Conservation (phyloP, 2,113 vertebrate species). For the Verasper variegatus region DNA sequence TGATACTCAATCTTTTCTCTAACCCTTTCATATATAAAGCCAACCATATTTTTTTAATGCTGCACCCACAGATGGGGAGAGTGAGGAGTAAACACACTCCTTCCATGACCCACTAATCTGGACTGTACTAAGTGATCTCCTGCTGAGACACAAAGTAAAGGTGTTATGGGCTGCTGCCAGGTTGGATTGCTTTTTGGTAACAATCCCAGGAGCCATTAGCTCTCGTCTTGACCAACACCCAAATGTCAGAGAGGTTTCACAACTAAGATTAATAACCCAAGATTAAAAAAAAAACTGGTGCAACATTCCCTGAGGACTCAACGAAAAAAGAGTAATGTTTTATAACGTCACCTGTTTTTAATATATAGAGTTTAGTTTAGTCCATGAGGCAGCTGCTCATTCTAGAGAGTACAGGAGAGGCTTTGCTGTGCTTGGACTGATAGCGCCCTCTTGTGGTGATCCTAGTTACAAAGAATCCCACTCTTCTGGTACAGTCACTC, state of each 20-base stretch:
- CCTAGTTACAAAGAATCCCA: neutral
- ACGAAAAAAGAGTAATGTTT: neutral
- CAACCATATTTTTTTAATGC: neutral
- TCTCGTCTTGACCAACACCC: constrained; percentile 2
- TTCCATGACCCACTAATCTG: constrained; percentile 9
- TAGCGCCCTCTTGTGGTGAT: constrained; percentile 46
- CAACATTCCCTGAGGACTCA: constrained; percentile 4
- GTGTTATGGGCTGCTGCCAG: neutral
- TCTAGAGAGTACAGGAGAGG: neutral
- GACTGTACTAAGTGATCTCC: constrained; percentile 33
- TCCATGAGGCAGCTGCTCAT: neutral
- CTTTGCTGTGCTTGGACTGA: neutral
- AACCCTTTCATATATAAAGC: neutral
- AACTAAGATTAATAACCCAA: neutral
- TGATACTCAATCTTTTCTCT: neutral
- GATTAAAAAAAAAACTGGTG: neutral
- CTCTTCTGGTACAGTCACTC: neutral
- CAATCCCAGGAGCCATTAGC: constrained; percentile 7
- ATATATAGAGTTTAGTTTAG: neutral
- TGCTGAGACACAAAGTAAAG: constrained; percentile 20
- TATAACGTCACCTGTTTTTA: constrained; percentile 1
- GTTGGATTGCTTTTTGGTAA: constrained; percentile 35
- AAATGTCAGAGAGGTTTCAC: constrained; percentile 13
- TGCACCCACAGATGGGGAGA: neutral
- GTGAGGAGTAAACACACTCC: constrained; percentile 5